phyloP scores from a whole-genome alignment of 2,888 invertebrate genomes.

The Aproaerema taeniolella region DNA sequence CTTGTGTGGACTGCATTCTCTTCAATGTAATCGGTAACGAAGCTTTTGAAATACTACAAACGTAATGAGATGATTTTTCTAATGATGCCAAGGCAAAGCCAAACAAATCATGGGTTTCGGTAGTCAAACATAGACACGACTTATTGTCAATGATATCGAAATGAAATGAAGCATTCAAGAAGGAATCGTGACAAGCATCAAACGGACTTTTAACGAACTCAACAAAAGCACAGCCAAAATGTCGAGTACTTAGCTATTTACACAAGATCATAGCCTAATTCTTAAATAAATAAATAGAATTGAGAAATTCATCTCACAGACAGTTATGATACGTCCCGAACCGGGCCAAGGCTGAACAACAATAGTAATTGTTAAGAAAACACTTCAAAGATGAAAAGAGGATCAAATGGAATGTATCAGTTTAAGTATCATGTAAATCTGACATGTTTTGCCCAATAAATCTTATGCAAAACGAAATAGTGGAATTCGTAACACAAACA shows the following conservation, averaged over 20 bases:
- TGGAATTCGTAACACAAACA: conserved; percentile 13
- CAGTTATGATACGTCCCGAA: conserved; percentile 32
- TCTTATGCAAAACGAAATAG: conserved; percentile 15
- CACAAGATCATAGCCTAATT: conserved; percentile 42
- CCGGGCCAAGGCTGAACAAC: conserved; percentile 57
- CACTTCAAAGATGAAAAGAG: conserved; percentile 43
- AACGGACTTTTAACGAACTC: conserved; percentile 45
- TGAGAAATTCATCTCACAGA: conserved; percentile 35
- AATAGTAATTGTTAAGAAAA: conserved; percentile 54
- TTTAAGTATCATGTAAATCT: conserved; percentile 11
- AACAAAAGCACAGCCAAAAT: conserved; percentile 43
- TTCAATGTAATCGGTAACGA: too few species aligned
- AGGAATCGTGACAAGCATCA: conserved; percentile 46
- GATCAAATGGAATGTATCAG: conserved; percentile 29
- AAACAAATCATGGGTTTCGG: conserved; percentile 31
- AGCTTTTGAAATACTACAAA: conserved; percentile 5
- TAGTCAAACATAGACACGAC: conserved; percentile 29
- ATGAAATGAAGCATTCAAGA: conserved; percentile 40
- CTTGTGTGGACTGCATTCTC: too few species aligned
- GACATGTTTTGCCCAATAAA: conserved; percentile 13
- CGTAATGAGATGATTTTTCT: conserved; percentile 20
- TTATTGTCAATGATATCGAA: conserved; percentile 32
- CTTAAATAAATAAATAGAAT: conserved; percentile 50
- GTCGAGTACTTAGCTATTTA: conserved; percentile 40
- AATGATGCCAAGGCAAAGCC: conserved; percentile 33